Evolutionary conservation across 1,140 invertebrate species (phyloP), one percentile per base, ranked within the genome.

Genomic region (Araneus ventricosus): DNA sequence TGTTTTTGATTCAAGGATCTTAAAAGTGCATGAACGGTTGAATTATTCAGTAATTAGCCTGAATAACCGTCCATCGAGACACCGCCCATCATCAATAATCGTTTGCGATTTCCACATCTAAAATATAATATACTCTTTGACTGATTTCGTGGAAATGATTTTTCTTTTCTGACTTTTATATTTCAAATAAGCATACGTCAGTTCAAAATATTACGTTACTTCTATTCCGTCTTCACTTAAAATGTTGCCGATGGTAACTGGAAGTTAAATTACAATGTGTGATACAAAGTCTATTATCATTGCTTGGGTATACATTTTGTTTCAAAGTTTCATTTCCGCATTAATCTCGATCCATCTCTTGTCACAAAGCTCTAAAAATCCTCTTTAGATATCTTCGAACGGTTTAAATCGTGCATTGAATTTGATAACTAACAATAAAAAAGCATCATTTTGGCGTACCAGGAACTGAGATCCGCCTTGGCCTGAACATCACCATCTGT

Each of bases 261-360:
- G 3, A 87, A 17, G 45, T 30, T 20, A 70, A 79, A 91, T 91
- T 91, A 92, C 88, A 86, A 92, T 86, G 67, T n/a, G n/a, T 93
- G 85, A 93, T 88, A 93, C 91, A 93, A 14, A 52, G 22, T n/a
- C 61, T 52, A 80, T 93, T 39, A 93, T 93, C 88, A 93, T n/a
- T n/a, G 63, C 7, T n/a, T n/a, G 63, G 57, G 85, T 79, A 88
- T 93, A 93, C 91, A 93, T 87, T 93, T 93, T 93, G 91, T 88
- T 93, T 93, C 91, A 93, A 93, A 93, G 91, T 93, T 93, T 93
- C 91, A 93, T 57, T 93, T 41, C 59, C 27, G 45, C n/a, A 93
- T 93, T 93, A 93, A 93, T 45, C 39, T 39, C 91, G 63, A 93
- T 93, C 91, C 45, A 93, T 93, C 91, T 93, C 27, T 59, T 80